A percentile compares a stretch with the other conserved stretches of the same genome.
These are phyloP conservation scores for Morphnarchus princeps DNA, from an alignment of 2,113 vertebrate genomes.

Conservation along the genomic window DNA sequence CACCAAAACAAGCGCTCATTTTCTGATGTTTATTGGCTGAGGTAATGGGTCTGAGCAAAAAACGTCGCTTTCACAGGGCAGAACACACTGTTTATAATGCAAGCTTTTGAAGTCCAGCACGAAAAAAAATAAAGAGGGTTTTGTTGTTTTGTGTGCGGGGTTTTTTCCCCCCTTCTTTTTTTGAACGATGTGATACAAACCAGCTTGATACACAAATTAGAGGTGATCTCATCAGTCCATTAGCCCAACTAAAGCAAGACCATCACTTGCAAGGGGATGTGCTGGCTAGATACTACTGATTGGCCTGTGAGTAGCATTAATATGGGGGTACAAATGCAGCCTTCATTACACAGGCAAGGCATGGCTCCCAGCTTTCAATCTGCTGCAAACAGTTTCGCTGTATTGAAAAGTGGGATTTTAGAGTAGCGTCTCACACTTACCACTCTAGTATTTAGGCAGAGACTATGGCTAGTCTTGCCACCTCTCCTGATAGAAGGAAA, in stretches of 20 bases:
- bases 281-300: slow-evolving; percentile 36
- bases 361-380: slow-evolving; percentile 52
- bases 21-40: background rate
- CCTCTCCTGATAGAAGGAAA: background rate
- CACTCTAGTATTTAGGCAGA: background rate
- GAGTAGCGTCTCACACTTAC: background rate
- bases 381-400: background rate
- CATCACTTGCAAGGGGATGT: slow-evolving; percentile 63
- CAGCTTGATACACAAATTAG: slow-evolving; percentile 56
- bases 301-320: slow-evolving; percentile 25
- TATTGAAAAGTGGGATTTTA: slow-evolving; percentile 7
- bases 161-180: background rate
- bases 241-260: slow-evolving; percentile 26
- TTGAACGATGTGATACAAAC: slow-evolving; percentile 57
- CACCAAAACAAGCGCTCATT: background rate
- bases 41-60: background rate
- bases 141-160: slow-evolving; percentile 1
- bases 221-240: slow-evolving; percentile 71
- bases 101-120: slow-evolving; percentile 27
- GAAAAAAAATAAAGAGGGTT: slow-evolving; percentile 40
- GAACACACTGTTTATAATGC: background rate
- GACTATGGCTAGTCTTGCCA: background rate
- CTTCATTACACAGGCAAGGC: slow-evolving; percentile 59
- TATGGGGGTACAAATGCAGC: slow-evolving; percentile 15
- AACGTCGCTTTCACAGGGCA: background rate